Evolutionary conservation across 2,797 vertebrate species (phyloP).

Genomic region (Champsocephalus gunnari): DNA sequence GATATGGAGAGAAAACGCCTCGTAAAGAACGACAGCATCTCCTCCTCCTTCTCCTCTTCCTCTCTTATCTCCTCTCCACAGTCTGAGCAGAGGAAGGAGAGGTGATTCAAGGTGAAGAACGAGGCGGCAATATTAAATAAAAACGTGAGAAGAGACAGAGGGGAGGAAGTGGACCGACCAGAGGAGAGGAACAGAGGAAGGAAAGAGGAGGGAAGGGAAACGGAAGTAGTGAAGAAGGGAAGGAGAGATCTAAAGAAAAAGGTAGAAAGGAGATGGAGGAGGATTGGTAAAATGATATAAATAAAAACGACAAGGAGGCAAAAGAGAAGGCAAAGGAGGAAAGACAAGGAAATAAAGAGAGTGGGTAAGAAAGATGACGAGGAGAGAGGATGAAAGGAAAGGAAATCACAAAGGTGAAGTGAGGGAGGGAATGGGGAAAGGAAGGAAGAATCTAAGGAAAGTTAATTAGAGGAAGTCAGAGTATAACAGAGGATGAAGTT

Average conservation of each 20-base stretch:
- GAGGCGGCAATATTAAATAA: slow-evolving; percentile 74
- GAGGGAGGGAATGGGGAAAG: not conserved
- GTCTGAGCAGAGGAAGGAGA: slow-evolving; percentile 70
- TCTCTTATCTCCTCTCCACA: slow-evolving; percentile 80
- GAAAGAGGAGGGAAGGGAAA: not conserved
- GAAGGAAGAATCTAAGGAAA: not conserved
- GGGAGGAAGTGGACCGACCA: too few relatives aligned
- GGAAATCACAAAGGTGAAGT: too few relatives aligned
- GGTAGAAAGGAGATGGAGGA: too few relatives aligned
- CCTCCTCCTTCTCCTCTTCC: slow-evolving; percentile 7
- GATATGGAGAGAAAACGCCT: slow-evolving; percentile 59
- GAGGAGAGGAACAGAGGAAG: not conserved
- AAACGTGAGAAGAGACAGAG: slow-evolving; percentile 5
- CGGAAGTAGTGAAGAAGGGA: not conserved
- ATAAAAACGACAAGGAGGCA: too few relatives aligned
- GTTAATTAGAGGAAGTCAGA: not conserved
- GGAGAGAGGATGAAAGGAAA: too few relatives aligned
- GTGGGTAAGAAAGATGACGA: not conserved
- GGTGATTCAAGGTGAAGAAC: slow-evolving; percentile 80
- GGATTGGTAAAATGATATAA: too few relatives aligned
- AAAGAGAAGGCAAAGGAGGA: too few relatives aligned
- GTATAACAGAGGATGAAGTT: not conserved
- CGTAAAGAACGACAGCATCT: slow-evolving; percentile 60
- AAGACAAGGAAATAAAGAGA: too few relatives aligned
- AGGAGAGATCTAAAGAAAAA: not conserved